Base-by-base conservation (phyloP, 2,113 vertebrate species). In the Mystacornis crossleyi region DNA sequence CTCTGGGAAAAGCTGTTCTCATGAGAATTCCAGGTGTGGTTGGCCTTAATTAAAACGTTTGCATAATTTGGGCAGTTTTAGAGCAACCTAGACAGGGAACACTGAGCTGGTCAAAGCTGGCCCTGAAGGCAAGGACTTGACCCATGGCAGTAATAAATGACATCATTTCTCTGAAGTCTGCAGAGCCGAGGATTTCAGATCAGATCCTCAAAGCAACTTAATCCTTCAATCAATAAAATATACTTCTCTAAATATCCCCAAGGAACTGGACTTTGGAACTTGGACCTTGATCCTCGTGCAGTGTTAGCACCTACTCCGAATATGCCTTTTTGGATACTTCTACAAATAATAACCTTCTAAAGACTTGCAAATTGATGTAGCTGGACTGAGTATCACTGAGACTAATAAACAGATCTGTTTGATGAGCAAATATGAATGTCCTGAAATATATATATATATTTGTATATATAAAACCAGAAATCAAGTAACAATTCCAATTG, bases 191-290 rank as follows among this genome's bases (percentile, higher is more conserved):
- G 64, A 77, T 89, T 93, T 93, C 82, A 95, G 86, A 67, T 88
- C 67, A 71, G 82, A 86, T 66, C 65, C 86, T 93, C 71, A 92
- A 92, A 95, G 93, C 24, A 92, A 89, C 47, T 89, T 96, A 97
- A 96, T 96, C 95, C 80, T 95, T 86, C 80, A 89, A 62, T 96
- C 86, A 95, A 95, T 96, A 93, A 81, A 86, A 83, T 83, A 29
- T n/a, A 89, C 28, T 81, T 67, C 75, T 50, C 80, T 96, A 96
- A 95, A 86, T 86, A 90, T 83, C 93, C 85, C 55, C 0, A 1
- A 93, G 90, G 90, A 93, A 18, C 71, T 74, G 72, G 40, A 94
- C 93, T 83, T 93, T 95, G 92, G 67, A 93, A 94, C 75, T 58
- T 81, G 67, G 64, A 72, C 55, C 57, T 58, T 65, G 85, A 91